phyloP scores from a whole-genome alignment of 2,113 vertebrate genomes.

The Colinus virginianus region DNA sequence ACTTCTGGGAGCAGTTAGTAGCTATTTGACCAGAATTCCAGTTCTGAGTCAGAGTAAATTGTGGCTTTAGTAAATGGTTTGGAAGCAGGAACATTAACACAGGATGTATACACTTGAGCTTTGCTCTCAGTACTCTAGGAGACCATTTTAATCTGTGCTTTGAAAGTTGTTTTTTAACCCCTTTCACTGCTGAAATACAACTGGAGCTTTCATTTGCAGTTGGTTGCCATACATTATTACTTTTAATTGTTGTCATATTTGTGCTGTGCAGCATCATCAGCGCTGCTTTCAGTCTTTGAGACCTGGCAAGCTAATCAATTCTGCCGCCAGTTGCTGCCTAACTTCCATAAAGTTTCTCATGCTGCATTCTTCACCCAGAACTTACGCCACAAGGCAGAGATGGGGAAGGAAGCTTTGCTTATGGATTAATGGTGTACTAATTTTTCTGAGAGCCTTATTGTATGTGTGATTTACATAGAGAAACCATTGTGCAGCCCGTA shows the following conservation, averaged over 20 bases:
- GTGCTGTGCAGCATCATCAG: neutral
- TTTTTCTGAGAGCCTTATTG: slow-evolving; percentile 61
- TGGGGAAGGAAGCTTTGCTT: slow-evolving; percentile 15
- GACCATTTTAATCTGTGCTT: slow-evolving; percentile 37
- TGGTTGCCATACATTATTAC: neutral
- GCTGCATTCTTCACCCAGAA: neutral
- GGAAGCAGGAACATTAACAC: slow-evolving; percentile 44
- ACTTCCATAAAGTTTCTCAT: neutral
- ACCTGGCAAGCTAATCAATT: neutral
- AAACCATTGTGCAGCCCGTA: slow-evolving; percentile 61
- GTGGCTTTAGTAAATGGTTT: slow-evolving; percentile 62
- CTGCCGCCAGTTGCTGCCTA: neutral
- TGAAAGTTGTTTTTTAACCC: slow-evolving; percentile 45
- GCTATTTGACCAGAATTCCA: slow-evolving; percentile 46
- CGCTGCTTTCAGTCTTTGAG: neutral
- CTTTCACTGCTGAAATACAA: neutral
- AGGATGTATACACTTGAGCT: slow-evolving; percentile 56
- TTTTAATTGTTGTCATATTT: neutral
- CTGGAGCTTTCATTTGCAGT: neutral
- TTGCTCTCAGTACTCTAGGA: neutral
- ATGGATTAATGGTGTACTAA: slow-evolving; percentile 59
- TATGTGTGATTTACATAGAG: slow-evolving; percentile 76
- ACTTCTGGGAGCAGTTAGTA: slow-evolving; percentile 42
- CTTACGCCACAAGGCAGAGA: neutral
- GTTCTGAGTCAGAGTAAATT: slow-evolving; percentile 64